Conservation (phyloP, 1,140 invertebrate species). For the Drosophila littoralis region DNA sequence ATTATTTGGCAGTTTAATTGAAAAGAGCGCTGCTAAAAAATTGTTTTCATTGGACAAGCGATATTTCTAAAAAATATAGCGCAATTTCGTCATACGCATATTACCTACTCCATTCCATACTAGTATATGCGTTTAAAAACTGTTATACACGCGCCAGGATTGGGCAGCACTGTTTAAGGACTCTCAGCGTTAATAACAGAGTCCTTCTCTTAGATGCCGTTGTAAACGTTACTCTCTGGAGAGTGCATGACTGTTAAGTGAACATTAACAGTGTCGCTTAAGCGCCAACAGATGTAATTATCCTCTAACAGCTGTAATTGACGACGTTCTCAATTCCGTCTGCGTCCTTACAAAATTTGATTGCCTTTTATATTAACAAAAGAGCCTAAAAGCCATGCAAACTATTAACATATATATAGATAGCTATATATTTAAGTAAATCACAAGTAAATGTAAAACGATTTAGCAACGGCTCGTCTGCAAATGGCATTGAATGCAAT, state of each 20-base stretch:
- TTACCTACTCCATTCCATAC: too few species aligned
- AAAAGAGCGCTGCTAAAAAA: neutral
- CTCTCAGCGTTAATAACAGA: slow-evolving; percentile 7
- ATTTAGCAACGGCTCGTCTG: neutral
- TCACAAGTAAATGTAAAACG: neutral
- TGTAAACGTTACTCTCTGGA: neutral
- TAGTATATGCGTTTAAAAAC: slow-evolving; percentile 14
- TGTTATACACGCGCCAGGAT: slow-evolving; percentile 31
- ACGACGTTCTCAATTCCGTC: slow-evolving; percentile 20
- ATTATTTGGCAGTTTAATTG: neutral
- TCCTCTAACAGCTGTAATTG: slow-evolving; percentile 42
- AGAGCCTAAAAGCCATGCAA: neutral
- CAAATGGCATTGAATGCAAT: slow-evolving; percentile 2
- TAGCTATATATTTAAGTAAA: neutral
- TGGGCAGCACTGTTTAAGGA: slow-evolving; percentile 33
- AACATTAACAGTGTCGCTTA: slow-evolving; percentile 24
- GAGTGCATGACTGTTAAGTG: slow-evolving; percentile 20
- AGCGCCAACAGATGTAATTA: slow-evolving; percentile 26
- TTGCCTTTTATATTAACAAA: neutral
- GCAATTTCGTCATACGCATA: too few species aligned
- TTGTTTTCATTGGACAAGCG: neutral
- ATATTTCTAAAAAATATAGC: neutral
- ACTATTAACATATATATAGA: neutral
- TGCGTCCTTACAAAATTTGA: neutral
- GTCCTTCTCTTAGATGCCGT: neutral